Conservation (phyloP, 2,888 invertebrate genomes). For the Eilema caniola region DNA sequence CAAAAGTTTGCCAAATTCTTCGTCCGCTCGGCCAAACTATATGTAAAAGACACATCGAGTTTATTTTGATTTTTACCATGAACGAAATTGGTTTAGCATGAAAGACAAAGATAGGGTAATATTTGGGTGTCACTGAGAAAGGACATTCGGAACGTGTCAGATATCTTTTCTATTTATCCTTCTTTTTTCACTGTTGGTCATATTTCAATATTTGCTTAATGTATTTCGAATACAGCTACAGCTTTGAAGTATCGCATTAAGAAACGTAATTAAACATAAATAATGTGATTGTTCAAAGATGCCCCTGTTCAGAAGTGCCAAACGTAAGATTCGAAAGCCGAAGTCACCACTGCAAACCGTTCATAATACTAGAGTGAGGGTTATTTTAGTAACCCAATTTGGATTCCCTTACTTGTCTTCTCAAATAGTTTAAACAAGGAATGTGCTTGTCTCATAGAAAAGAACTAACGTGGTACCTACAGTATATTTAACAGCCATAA, state of each 20-base stretch:
- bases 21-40: conserved; percentile 57
- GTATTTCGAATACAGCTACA: background rate
- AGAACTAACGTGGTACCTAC: too few species aligned
- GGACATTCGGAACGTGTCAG: conserved; percentile 49
- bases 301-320: too few species aligned
- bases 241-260: background rate
- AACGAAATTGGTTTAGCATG: conserved; percentile 65
- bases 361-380: background rate
- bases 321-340: too few species aligned
- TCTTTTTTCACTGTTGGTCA: background rate
- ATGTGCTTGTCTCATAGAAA: background rate
- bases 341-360: too few species aligned
- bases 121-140: conserved; percentile 55
- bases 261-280: background rate
- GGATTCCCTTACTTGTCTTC: background rate
- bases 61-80: conserved; percentile 70
- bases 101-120: conserved; percentile 62
- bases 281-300: background rate
- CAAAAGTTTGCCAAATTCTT: conserved; percentile 71
- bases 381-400: background rate
- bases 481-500: background rate
- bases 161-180: conserved; percentile 47
- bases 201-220: background rate
- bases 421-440: background rate
- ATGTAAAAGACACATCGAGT: conserved; percentile 67